Conservation (phyloP, 2,797 vertebrate genomes). For the Xiphophorus birchmanni region DNA sequence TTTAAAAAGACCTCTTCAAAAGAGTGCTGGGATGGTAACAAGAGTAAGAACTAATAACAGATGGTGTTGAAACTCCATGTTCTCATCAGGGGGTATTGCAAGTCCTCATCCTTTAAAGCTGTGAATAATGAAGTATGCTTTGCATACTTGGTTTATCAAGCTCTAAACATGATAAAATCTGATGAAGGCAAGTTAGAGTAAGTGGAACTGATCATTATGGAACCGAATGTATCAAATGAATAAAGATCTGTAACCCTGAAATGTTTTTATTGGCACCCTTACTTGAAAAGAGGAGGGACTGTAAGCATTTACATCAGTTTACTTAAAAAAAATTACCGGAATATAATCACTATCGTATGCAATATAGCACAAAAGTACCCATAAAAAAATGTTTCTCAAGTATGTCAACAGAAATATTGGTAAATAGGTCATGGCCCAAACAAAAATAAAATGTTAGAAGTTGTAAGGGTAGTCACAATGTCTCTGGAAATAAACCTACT, state of each 20-base stretch:
- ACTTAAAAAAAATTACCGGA: constrained; percentile 63
- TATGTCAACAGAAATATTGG: background rate
- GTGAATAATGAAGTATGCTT: constrained; percentile 63
- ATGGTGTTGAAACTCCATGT: constrained; percentile 77
- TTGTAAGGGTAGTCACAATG: background rate
- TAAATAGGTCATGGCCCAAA: background rate
- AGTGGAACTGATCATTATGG: constrained; percentile 66
- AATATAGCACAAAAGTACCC: constrained; percentile 2
- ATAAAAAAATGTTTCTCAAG: background rate
- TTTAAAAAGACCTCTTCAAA: constrained; percentile 77
- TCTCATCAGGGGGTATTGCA: constrained; percentile 75
- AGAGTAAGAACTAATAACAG: constrained; percentile 78
- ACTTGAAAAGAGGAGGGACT: constrained; percentile 27
- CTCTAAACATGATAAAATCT: constrained; percentile 13
- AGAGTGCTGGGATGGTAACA: constrained; percentile 63
- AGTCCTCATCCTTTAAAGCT: constrained; percentile 74
- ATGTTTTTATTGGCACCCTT: constrained; percentile 49
- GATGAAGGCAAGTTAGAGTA: constrained; percentile 32
- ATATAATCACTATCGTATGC: constrained; percentile 3
- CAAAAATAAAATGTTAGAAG: background rate
- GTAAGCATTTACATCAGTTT: constrained; percentile 65
- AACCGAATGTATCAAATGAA: constrained; percentile 22
- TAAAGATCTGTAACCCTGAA: constrained; percentile 29
- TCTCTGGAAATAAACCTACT: background rate
- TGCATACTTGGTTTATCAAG: constrained; percentile 13